Conservation (phyloP, 2,113 vertebrate species). For the Oreochromis tanganicae region DNA sequence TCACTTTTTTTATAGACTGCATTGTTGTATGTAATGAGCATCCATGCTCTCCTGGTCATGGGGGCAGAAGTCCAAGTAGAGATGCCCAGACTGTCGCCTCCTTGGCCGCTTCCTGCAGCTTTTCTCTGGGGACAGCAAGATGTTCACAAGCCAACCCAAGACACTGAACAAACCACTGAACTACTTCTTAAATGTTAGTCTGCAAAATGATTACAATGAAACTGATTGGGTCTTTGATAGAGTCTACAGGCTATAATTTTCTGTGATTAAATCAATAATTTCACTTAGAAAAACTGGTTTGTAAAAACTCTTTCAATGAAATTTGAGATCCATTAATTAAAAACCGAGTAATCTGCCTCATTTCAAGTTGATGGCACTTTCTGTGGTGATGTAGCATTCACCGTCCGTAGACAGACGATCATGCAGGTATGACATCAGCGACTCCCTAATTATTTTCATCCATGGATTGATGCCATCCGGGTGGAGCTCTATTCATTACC, state of each 20-base stretch:
- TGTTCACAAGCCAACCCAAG: fast-evolving
- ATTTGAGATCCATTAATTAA: not conserved
- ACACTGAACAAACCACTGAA: not conserved
- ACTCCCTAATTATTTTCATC: not conserved
- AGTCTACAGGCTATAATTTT: not conserved
- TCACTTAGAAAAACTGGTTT: not conserved
- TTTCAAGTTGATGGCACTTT: not conserved
- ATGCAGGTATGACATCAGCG: not conserved
- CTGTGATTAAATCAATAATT: not conserved
- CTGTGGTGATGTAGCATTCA: fast-evolving
- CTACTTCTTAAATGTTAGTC: not conserved
- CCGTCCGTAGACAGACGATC: not conserved
- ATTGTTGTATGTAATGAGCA: not conserved
- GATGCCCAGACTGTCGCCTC: not conserved
- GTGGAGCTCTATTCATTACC: not conserved
- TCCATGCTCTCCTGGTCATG: fast-evolving
- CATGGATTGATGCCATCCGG: not conserved
- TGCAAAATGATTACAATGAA: not conserved
- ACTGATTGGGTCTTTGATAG: not conserved
- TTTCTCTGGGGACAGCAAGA: fast-evolving
- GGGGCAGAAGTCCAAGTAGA: not conserved
- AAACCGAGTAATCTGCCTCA: not conserved
- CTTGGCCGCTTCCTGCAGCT: not conserved
- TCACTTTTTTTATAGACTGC: not conserved
- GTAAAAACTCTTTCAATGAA: not conserved